Base-by-base conservation (phyloP, 2,113 vertebrate species). In the Junco hyemalis region DNA sequence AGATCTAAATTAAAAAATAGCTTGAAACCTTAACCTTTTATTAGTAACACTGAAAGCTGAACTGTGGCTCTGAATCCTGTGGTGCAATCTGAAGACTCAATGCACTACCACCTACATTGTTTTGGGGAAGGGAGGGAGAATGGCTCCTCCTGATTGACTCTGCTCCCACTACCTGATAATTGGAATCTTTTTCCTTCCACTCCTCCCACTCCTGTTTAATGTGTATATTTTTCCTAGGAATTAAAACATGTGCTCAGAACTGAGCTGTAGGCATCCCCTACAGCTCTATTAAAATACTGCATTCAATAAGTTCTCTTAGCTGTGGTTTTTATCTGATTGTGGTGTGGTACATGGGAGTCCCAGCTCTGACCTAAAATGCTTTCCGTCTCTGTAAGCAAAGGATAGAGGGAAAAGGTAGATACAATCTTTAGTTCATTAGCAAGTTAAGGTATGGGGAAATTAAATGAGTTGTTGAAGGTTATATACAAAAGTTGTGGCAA, bases 1-100 rank as follows among this genome's bases (percentile, higher is more conserved):
- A 98, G 96, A 98, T 98, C 97, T 98, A 97, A 96, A 96, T 96
- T 97, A 95, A 98, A 97, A 97, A 97, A 96, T 95, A 96, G 90
- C 96, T 97, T 91, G 88, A 96, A 97, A 92, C 96, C 89, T 96
- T 98, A 98, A 98, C 97, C 98, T 98, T 98, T 96, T 96, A 97
- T 95, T 97, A 96, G 88, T 93, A 97, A 92, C 26, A 47, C 12
- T 74, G 90, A 79, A 86, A 71, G 38, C 88, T 86, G 88, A 96
- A 86, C 87, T 88, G 80, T 80, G 88, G 57, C 80, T 96, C 74
- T 80, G 40, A 8, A 29, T 78, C 25, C 47, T 1, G 15, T 76
- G 56, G 25, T 68, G 45, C 73, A 65, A 54, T 86, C 68, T 91
- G 72, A 56, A 70, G 86, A 44, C 33, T 57, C 0, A 3, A 28